Conservation (phyloP, 2,797 vertebrate species). For the Fratercula arctica region DNA sequence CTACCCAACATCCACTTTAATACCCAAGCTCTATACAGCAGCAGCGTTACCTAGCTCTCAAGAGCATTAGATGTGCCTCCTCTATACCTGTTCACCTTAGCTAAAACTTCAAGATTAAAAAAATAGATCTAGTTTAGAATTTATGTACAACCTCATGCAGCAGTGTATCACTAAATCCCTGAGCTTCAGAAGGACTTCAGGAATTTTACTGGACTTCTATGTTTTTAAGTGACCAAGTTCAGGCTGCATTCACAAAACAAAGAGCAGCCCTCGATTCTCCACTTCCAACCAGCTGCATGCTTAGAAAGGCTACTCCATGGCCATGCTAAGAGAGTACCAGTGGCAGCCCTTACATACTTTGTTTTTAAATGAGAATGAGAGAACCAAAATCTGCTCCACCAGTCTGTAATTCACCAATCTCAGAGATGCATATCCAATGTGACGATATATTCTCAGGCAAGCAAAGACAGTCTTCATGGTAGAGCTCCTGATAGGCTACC, state of each 20-base stretch:
- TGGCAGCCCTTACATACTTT: neutral
- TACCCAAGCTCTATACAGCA: neutral
- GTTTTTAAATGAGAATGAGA: neutral
- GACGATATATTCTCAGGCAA: neutral
- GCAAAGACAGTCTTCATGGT: neutral
- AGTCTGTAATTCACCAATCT: neutral
- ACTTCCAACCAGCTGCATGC: neutral
- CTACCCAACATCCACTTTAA: neutral
- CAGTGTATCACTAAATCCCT: neutral
- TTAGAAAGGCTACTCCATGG: neutral
- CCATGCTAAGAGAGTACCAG: neutral
- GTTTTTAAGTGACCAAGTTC: neutral
- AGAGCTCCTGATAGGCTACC: neutral
- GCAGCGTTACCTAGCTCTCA: neutral
- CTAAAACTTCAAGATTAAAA: neutral
- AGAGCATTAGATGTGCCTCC: neutral
- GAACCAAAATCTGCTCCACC: neutral
- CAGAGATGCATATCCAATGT: neutral
- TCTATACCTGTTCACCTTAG: neutral
- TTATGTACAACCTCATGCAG: rapidly evolving
- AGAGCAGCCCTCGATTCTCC: neutral
- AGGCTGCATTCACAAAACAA: neutral
- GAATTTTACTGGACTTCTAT: neutral
- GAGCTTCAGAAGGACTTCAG: neutral
- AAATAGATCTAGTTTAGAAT: neutral